Percentiles rank a stretch among this genome's conserved stretches.
These are phyloP conservation scores for Leptoclinus maculatus DNA, from an alignment of 2,797 vertebrate genomes.

Conservation along the genomic window DNA sequence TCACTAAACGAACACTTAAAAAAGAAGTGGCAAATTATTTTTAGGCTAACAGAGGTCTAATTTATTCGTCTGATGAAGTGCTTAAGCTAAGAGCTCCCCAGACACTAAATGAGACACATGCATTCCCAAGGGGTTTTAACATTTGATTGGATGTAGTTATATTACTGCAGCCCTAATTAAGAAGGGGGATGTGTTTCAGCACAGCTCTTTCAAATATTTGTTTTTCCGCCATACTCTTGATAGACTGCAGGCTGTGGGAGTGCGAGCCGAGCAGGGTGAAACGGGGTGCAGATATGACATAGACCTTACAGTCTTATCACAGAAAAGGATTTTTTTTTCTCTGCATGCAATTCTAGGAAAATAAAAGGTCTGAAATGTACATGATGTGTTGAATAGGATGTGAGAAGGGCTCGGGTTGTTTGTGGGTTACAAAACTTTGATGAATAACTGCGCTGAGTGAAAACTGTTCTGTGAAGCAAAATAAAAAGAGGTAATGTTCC, in stretches of 20 bases:
- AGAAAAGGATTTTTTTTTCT: slow-evolving; percentile 9
- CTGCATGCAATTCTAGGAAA: neutral
- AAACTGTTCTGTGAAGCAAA: slow-evolving; percentile 74
- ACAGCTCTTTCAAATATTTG: slow-evolving; percentile 86
- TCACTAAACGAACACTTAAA: slow-evolving; percentile 73
- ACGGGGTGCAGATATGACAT: slow-evolving; percentile 59
- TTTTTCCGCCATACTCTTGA: slow-evolving; percentile 81
- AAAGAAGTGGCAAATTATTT: slow-evolving; percentile 82
- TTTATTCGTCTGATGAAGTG: slow-evolving; percentile 88
- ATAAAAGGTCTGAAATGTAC: slow-evolving; percentile 10
- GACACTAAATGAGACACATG: slow-evolving; percentile 84
- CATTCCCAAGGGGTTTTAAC: slow-evolving; percentile 81
- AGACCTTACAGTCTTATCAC: slow-evolving; percentile 46
- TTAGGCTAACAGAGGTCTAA: slow-evolving; percentile 85
- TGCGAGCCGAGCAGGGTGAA: slow-evolving; percentile 59
- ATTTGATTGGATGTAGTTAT: slow-evolving; percentile 86
- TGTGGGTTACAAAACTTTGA: slow-evolving; percentile 63
- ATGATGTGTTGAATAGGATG: slow-evolving; percentile 16
- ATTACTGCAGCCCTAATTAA: slow-evolving; percentile 87
- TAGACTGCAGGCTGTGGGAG: slow-evolving; percentile 79
- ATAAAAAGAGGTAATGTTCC: slow-evolving; percentile 85
- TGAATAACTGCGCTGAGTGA: slow-evolving; percentile 71
- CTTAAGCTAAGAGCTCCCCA: slow-evolving; percentile 86
- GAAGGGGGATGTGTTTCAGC: slow-evolving; percentile 85
- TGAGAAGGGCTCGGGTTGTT: slow-evolving; percentile 41